Percentiles rank a stretch among this genome's conserved stretches.
Evolutionary conservation across 2,797 vertebrate species (phyloP).

Genomic region (Craterocephalus amniculus): DNA sequence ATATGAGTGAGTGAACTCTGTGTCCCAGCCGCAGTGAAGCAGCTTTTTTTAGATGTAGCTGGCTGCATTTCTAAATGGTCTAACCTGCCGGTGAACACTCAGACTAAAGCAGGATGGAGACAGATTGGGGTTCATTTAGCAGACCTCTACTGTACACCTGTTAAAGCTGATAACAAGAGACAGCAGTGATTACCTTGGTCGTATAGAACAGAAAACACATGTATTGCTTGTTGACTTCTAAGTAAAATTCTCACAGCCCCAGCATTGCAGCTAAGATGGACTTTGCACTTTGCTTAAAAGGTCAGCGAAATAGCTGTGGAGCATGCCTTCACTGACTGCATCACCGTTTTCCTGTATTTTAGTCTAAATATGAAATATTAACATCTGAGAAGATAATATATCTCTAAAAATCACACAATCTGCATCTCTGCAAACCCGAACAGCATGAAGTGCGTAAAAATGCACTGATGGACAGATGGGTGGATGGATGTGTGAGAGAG

Average conservation of each 20-base stretch:
- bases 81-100: constrained; percentile 5
- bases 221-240: constrained; percentile 13
- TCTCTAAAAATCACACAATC: neutral
- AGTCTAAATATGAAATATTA: neutral
- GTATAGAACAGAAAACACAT: constrained; percentile 11
- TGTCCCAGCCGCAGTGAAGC: neutral
- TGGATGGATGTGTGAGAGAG: too few relatives aligned
- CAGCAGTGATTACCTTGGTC: constrained; percentile 27
- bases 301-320: neutral
- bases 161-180: constrained; percentile 42
- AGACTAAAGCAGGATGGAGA: constrained; percentile 8
- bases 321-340: neutral
- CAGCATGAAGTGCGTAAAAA: neutral
- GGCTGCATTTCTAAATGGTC: constrained; percentile 15
- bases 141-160: constrained; percentile 36
- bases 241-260: constrained; percentile 9
- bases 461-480: neutral
- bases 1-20: neutral
- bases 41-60: neutral
- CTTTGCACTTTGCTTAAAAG: neutral
- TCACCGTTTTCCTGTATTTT: neutral
- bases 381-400: too few relatives aligned
- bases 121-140: constrained; percentile 22
- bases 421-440: neutral
- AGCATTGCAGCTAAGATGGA: neutral